Conservation (phyloP, 30 jellyfish, hydroid and myxozoan species). For the Clytia hemisphaerica region DNA sequence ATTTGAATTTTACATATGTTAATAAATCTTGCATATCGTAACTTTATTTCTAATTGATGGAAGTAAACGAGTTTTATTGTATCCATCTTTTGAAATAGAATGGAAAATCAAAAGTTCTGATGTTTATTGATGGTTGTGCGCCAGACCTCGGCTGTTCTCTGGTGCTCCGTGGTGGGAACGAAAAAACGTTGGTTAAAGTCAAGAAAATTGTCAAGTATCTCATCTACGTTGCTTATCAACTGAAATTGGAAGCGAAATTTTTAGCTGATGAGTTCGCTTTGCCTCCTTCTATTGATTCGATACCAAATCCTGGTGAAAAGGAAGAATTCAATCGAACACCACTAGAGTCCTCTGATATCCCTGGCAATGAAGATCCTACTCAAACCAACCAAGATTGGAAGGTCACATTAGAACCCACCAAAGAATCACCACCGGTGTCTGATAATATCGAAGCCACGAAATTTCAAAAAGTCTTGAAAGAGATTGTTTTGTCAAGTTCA, state of each 20-base stretch:
- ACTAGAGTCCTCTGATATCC: background rate
- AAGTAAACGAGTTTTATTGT: no score
- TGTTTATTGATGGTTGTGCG: conserved; percentile 95
- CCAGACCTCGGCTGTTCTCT: conserved; percentile 91
- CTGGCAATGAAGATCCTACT: background rate
- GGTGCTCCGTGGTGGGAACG: conserved; percentile 76
- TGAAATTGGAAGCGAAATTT: conserved; percentile 72
- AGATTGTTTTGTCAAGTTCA: conserved; percentile 67
- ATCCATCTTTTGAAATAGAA: conserved; percentile 22
- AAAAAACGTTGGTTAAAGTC: conserved; percentile 52
- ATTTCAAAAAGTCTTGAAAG: conserved; percentile 29
- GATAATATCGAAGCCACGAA: conserved; percentile 37
- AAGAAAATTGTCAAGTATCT: conserved; percentile 64
- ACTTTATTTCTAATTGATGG: no score
- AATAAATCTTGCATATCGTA: no score
- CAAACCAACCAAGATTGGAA: background rate
- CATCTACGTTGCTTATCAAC: conserved; percentile 82
- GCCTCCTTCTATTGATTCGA: conserved; percentile 71
- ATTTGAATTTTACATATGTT: no score
- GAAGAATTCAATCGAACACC: conserved; percentile 2
- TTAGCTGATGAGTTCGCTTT: conserved; percentile 84
- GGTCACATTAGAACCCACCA: no score
- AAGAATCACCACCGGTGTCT: background rate
- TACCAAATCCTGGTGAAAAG: background rate
- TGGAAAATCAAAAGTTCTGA: conserved; percentile 67